These are phyloP conservation scores for Oscheius sp. DNA, from an alignment of 2,888 invertebrate genomes.

Conservation along the genomic window DNA sequence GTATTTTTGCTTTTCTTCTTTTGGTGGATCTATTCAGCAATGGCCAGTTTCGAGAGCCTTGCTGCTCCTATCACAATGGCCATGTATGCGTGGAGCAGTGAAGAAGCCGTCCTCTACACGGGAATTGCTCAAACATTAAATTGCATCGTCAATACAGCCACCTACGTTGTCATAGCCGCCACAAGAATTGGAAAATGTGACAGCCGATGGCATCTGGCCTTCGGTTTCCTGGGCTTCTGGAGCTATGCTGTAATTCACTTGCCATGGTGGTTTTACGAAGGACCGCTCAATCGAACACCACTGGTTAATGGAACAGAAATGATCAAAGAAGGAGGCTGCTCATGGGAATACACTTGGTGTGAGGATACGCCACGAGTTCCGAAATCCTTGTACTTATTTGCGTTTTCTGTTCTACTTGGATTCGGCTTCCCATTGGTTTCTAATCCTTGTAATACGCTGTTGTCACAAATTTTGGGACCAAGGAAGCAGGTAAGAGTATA, in stretches of 20 bases:
- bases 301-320: constrained; percentile 23
- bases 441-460: constrained; percentile 48
- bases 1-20: constrained; percentile 46
- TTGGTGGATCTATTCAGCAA: constrained; percentile 38
- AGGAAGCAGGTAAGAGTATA: constrained; percentile 41
- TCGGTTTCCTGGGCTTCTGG: constrained; percentile 46
- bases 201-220: constrained; percentile 44
- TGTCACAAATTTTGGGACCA: constrained; percentile 55
- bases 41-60: constrained; percentile 31
- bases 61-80: constrained; percentile 54
- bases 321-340: constrained; percentile 40
- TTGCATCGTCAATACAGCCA: constrained; percentile 44
- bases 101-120: constrained; percentile 56
- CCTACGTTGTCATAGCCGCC: constrained; percentile 45
- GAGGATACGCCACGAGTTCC: constrained; percentile 33
- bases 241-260: constrained; percentile 46
- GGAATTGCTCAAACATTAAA: constrained; percentile 49
- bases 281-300: constrained; percentile 42
- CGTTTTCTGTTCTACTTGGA: constrained; percentile 47
- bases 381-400: constrained; percentile 42
- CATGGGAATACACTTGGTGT: not conserved
- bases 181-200: constrained; percentile 49
- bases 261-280: constrained; percentile 53
- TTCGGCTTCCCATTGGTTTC: constrained; percentile 54
- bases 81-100: constrained; percentile 59